These are phyloP conservation scores for Myzus persicae DNA, from an alignment of 1,140 invertebrate genomes.

Conservation along the genomic window DNA sequence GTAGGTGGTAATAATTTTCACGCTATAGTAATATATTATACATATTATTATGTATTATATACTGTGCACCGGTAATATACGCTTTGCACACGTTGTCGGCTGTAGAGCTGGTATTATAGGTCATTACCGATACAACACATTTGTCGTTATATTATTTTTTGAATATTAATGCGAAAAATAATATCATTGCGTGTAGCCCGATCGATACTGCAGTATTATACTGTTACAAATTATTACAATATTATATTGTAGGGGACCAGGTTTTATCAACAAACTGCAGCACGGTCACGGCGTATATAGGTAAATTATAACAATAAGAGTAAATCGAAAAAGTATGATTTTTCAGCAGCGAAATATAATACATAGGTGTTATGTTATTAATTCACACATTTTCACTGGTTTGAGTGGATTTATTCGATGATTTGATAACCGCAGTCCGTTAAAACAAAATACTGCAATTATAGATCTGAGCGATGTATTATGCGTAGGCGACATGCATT, in stretches of 20 bases:
- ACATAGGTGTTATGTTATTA: background rate
- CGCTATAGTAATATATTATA: background rate
- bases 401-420: background rate
- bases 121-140: background rate
- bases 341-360: background rate
- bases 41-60: background rate
- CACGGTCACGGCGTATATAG: background rate
- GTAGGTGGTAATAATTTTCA: background rate
- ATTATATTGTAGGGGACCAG: background rate
- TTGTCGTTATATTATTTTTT: slow-evolving; percentile 9
- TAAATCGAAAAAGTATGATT: background rate
- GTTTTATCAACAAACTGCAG: background rate
- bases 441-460: background rate
- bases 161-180: background rate
- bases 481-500: background rate
- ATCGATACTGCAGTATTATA: background rate
- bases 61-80: background rate
- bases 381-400: background rate
- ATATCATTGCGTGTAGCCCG: background rate
- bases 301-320: too few species aligned
- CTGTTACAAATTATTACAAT: background rate
- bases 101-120: background rate
- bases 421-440: background rate
- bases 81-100: background rate
- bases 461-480: too few species aligned